phyloP scores from a whole-genome alignment of 2,797 vertebrate species.

The Ciconia nigra region DNA sequence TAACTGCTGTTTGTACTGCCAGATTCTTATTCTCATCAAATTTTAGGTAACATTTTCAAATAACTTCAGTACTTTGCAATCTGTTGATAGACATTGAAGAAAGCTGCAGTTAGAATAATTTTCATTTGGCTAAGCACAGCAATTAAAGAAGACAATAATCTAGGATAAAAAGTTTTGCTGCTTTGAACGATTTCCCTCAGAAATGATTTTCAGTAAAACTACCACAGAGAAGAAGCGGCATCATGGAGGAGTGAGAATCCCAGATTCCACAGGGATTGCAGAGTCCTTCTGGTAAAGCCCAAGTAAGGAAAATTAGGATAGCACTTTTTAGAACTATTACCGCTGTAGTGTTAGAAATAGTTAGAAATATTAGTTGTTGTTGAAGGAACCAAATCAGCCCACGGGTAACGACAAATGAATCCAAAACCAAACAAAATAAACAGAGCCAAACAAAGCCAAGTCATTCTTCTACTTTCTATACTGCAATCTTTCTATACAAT shows the following conservation, averaged over 20 bases:
- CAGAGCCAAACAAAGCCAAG: background rate
- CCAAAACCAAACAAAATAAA: background rate
- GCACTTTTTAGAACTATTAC: background rate
- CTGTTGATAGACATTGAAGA: conserved; percentile 41
- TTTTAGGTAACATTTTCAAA: conserved; percentile 79
- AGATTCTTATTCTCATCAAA: conserved; percentile 66
- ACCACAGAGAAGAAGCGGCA: conserved; percentile 80
- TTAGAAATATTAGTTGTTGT: background rate
- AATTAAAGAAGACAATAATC: background rate
- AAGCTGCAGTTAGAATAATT: background rate
- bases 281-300: conserved; percentile 80
- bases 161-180: conserved; percentile 50
- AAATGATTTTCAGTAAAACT: conserved; percentile 82
- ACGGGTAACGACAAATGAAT: background rate
- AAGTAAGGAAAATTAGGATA: background rate
- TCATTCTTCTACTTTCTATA: background rate
- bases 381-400: background rate
- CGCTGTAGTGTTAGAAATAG: background rate
- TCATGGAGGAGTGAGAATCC: conserved; percentile 66
- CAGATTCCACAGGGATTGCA: conserved; percentile 69
- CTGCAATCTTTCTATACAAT: background rate
- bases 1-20: conserved; percentile 65
- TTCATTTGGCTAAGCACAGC: background rate
- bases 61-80: conserved; percentile 80
- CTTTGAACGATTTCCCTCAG: conserved; percentile 79